These are phyloP conservation scores for Ennomos quercinarius DNA, from an alignment of 2,888 invertebrate genomes.

Conservation along the genomic window DNA sequence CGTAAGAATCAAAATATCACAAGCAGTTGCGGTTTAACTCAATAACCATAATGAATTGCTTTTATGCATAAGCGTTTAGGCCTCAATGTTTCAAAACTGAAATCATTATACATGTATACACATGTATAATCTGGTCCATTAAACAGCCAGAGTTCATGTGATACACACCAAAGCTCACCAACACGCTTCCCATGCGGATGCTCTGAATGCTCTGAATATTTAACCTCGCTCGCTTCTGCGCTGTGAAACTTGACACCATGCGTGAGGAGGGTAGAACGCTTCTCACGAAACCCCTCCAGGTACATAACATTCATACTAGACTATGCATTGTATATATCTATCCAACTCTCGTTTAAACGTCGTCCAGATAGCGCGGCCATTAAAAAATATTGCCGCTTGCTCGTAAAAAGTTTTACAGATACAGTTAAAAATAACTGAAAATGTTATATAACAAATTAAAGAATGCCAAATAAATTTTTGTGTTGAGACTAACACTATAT, in stretches of 20 bases:
- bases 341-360: constrained; percentile 12
- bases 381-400: constrained; percentile 20
- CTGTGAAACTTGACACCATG: constrained; percentile 14
- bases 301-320: constrained; percentile 13
- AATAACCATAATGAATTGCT: too few species aligned
- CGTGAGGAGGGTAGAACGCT: constrained; percentile 7
- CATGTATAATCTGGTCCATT: background rate
- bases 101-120: too few species aligned
- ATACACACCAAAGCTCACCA: constrained; percentile 7
- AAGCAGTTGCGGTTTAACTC: too few species aligned
- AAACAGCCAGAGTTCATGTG: background rate
- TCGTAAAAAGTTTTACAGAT: constrained; percentile 8
- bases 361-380: constrained; percentile 27
- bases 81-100: too few species aligned
- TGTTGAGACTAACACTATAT: too few species aligned
- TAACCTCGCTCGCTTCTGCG: constrained; percentile 6
- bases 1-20: too few species aligned
- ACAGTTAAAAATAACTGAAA: background rate
- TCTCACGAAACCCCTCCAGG: constrained; percentile 14
- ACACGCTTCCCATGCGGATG: constrained; percentile 5
- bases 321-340: constrained; percentile 16
- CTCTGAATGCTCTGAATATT: constrained; percentile 23
- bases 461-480: background rate
- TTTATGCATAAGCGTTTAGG: too few species aligned
- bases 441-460: background rate